These are phyloP conservation scores for Brachyrhaphis roseni DNA, from an alignment of 2,797 vertebrate species.

Conservation along the genomic window DNA sequence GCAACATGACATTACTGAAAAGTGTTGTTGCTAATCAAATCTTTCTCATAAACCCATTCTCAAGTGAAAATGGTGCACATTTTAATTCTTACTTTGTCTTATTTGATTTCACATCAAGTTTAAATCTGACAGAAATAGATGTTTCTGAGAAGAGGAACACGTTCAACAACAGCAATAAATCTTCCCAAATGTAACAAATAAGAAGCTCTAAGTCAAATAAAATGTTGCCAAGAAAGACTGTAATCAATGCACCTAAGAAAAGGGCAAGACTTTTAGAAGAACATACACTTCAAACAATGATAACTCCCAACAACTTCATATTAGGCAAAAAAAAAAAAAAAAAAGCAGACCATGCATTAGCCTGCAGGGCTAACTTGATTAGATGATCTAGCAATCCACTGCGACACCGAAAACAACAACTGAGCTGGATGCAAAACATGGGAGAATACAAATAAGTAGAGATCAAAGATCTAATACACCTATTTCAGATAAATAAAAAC, in stretches of 20 bases:
- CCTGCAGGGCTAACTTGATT: slow-evolving; percentile 20
- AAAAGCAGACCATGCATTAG: slow-evolving; percentile 8
- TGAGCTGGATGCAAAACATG: neutral
- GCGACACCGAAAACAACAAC: neutral
- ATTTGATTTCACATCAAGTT: neutral
- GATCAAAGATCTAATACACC: neutral
- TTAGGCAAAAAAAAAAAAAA: no score
- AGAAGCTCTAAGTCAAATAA: neutral
- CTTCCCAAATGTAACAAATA: neutral
- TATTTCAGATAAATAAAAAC: neutral
- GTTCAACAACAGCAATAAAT: neutral
- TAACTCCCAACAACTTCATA: slow-evolving; percentile 1
- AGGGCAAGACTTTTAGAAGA: neutral
- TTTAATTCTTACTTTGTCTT: neutral
- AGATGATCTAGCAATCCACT: slow-evolving; percentile 11
- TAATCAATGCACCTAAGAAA: neutral
- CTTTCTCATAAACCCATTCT: neutral
- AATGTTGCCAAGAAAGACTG: neutral
- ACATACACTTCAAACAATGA: neutral
- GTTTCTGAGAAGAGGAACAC: neutral
- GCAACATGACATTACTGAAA: neutral
- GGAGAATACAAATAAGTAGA: neutral
- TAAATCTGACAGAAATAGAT: neutral
- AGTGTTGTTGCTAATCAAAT: neutral
- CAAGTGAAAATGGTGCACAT: neutral